Evolutionary conservation across 2,797 vertebrate genomes (phyloP).

Genomic region (Phylloscopus collybita): DNA sequence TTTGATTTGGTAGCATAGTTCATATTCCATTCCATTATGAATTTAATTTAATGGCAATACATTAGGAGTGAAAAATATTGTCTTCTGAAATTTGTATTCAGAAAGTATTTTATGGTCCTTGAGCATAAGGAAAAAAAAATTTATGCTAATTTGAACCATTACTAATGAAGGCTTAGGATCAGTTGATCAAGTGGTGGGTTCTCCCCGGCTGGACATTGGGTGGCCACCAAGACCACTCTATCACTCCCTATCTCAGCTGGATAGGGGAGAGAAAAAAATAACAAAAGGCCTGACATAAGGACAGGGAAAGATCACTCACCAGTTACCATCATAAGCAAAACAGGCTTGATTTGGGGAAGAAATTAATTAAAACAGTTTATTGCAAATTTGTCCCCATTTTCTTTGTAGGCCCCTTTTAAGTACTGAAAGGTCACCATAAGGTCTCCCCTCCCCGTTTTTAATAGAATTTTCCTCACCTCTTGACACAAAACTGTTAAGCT

Average conservation of each 20-base stretch:
- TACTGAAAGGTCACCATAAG: neutral
- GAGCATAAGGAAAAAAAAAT: neutral
- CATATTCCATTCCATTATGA: neutral
- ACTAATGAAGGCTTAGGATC: neutral
- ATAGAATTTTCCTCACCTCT: neutral
- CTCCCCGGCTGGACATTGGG: neutral
- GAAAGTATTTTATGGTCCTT: neutral
- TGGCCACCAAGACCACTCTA: fast-evolving
- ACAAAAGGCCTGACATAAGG: neutral
- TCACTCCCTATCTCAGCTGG: neutral
- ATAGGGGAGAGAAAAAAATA: neutral
- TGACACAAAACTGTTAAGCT: neutral
- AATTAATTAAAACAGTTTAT: neutral
- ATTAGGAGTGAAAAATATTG: neutral
- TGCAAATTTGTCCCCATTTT: neutral
- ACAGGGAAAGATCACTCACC: neutral
- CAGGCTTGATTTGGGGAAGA: neutral
- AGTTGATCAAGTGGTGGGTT: neutral
- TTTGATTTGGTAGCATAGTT: neutral
- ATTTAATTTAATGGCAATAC: neutral
- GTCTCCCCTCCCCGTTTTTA: neutral
- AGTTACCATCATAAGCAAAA: neutral
- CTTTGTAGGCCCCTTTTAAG: neutral
- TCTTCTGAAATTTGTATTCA: neutral
- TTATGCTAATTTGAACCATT: neutral